Evolutionary conservation across 2,888 invertebrate genomes (phyloP).

Genomic region (Drosophila emarginata): DNA sequence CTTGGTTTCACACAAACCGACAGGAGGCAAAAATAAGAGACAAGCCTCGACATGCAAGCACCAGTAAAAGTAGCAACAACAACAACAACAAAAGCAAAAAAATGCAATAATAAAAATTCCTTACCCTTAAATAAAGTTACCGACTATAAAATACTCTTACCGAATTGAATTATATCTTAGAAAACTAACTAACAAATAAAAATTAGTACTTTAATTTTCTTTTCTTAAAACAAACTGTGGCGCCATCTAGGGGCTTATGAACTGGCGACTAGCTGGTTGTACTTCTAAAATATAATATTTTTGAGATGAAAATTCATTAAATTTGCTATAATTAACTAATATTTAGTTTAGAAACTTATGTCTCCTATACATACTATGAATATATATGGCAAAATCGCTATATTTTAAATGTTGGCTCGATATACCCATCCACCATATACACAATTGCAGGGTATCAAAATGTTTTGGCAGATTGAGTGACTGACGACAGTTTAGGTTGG

Average conservation of each 20-base stretch:
- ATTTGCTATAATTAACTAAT: no score
- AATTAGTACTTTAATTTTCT: no score
- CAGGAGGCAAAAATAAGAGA: conserved; percentile 24
- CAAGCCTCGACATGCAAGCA: conserved; percentile 11
- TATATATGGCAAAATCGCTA: no score
- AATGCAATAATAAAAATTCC: conserved; percentile 14
- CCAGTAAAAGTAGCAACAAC: conserved; percentile 25
- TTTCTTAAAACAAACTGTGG: neutral
- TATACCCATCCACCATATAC: neutral
- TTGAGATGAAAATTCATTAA: no score
- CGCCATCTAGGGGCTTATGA: no score
- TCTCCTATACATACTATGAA: no score
- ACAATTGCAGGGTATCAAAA: conserved; percentile 3
- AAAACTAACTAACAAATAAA: no score
- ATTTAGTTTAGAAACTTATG: no score
- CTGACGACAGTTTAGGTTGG: conserved; percentile 42
- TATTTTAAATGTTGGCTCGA: neutral
- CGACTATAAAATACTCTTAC: neutral
- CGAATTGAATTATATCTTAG: neutral
- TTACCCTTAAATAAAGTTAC: neutral
- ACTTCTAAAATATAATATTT: no score
- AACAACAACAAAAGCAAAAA: conserved; percentile 6
- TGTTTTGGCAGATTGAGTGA: conserved; percentile 46
- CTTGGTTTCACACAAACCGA: conserved; percentile 44
- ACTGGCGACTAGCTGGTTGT: no score